Percentiles rank a stretch among this genome's conserved stretches.
These are phyloP conservation scores for Clamator glandarius DNA, from an alignment of 2,797 vertebrate genomes.

Conservation along the genomic window DNA sequence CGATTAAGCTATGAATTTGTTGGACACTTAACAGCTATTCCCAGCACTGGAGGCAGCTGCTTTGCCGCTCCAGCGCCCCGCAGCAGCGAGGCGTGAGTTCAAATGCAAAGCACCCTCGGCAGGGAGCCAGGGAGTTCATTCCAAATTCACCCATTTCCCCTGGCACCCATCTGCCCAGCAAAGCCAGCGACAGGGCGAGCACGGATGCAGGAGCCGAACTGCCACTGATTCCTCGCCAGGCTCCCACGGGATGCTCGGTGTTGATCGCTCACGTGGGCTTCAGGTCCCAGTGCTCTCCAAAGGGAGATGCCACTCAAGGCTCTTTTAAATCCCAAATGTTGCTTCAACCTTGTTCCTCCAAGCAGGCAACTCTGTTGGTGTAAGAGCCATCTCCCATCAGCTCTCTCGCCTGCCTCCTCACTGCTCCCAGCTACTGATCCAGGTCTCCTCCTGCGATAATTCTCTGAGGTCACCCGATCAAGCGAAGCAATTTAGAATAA, in stretches of 20 bases:
- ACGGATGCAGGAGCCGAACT: fast-evolving
- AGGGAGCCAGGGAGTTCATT: not conserved
- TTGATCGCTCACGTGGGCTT: not conserved
- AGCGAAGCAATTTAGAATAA: conserved; percentile 68
- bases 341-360: not conserved
- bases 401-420: not conserved
- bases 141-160: not conserved
- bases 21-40: not conserved
- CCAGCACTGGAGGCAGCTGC: not conserved
- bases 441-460: conserved; percentile 23
- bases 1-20: not conserved
- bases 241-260: fast-evolving
- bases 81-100: not conserved
- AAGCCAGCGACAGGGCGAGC: fast-evolving
- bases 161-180: not conserved
- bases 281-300: not conserved
- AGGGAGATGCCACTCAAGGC: not conserved
- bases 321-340: fast-evolving
- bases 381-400: not conserved
- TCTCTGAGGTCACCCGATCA: conserved; percentile 10
- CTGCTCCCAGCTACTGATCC: not conserved
- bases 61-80: not conserved
- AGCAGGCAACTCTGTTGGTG: not conserved
- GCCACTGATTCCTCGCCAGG: not conserved
- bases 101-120: not conserved